These are phyloP conservation scores for Augiades crinisus DNA, from an alignment of 2,888 invertebrate species.

Conservation along the genomic window DNA sequence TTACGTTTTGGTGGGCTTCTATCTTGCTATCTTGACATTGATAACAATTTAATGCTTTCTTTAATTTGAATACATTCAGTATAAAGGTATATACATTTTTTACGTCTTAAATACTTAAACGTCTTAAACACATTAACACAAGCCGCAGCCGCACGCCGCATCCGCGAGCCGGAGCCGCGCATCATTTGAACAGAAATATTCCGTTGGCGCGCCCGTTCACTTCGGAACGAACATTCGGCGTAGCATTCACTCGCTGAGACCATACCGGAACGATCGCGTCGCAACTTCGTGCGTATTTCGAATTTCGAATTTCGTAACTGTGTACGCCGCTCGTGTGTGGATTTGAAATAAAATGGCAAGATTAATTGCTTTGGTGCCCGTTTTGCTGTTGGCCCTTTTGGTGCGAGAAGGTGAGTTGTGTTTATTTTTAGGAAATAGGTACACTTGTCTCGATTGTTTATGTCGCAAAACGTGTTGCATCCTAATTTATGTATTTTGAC, in stretches of 20 bases:
- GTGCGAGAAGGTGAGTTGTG: constrained; percentile 59
- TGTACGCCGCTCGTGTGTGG: constrained; percentile 41
- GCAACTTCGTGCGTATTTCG: constrained; percentile 29
- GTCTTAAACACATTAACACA: too few relatives aligned
- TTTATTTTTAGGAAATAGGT: background rate
- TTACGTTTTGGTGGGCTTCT: too few relatives aligned
- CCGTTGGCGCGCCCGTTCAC: constrained; percentile 16
- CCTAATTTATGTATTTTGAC: background rate
- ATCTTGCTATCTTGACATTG: too few relatives aligned
- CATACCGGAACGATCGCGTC: constrained; percentile 45
- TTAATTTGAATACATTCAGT: too few relatives aligned
- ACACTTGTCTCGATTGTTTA: background rate
- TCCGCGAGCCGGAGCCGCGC: background rate
- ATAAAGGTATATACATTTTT: too few relatives aligned
- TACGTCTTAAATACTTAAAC: too few relatives aligned
- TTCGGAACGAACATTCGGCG: constrained; percentile 14
- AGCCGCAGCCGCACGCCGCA: background rate
- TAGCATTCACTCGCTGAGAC: constrained; percentile 58
- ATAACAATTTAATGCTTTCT: too few relatives aligned
- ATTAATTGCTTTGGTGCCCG: constrained; percentile 59
- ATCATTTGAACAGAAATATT: constrained; percentile 26
- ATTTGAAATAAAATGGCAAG: constrained; percentile 57
- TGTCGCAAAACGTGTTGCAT: background rate
- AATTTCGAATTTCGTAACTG: too few relatives aligned
- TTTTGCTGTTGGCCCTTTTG: constrained; percentile 63